These are phyloP conservation scores for Cyclura pinguis DNA, from an alignment of 2,797 vertebrate genomes.

Conservation along the genomic window DNA sequence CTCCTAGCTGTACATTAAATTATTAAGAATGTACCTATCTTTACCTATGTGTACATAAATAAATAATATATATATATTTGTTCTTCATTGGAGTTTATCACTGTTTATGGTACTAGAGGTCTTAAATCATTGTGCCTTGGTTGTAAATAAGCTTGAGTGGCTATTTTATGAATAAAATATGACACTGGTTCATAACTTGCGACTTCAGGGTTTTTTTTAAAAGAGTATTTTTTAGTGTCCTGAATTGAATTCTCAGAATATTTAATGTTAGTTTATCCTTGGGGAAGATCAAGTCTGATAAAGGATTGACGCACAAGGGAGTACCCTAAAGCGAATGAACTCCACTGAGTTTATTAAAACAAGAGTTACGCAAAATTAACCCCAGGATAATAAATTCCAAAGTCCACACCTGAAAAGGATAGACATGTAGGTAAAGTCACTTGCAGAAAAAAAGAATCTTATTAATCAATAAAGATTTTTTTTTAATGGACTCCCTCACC, in stretches of 20 bases:
- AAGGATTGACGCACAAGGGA: not conserved
- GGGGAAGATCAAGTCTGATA: not conserved
- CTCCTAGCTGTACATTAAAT: constrained; percentile 37
- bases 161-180: constrained; percentile 47
- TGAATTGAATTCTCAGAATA: not conserved
- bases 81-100: constrained; percentile 39
- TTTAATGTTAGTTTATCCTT: not conserved
- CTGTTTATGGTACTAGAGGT: constrained; percentile 49
- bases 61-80: constrained; percentile 38
- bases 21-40: constrained; percentile 39
- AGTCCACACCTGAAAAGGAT: constrained; percentile 69
- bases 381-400: not conserved
- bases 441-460: not conserved
- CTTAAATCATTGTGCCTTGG: constrained; percentile 42
- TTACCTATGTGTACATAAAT: constrained; percentile 43
- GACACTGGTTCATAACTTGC: constrained; percentile 34
- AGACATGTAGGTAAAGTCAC: not conserved
- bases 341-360: too few relatives aligned
- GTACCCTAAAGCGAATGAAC: too few relatives aligned
- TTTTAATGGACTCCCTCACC: too few relatives aligned
- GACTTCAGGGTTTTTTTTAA: not conserved
- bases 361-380: too few relatives aligned
- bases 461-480: too few relatives aligned
- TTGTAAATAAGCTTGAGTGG: constrained; percentile 49
- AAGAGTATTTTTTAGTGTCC: too few relatives aligned